Conservation (phyloP, 2,888 invertebrate genomes). For the Silvanus unidentatus region DNA sequence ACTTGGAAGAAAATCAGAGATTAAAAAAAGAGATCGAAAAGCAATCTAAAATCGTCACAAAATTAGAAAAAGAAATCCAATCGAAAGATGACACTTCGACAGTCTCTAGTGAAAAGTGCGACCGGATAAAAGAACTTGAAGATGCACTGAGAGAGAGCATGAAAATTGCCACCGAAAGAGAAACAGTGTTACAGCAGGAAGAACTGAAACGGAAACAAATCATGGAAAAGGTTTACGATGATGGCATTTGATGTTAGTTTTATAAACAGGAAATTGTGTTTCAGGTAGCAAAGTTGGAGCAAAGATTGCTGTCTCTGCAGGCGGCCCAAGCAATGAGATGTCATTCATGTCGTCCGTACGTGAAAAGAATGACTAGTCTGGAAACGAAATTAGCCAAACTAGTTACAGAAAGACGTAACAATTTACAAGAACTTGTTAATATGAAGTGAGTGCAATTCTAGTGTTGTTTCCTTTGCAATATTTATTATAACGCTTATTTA, state of each 20-base stretch:
- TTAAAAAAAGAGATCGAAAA: too few species aligned
- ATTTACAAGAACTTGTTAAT: conserved; percentile 69
- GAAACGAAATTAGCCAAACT: conserved; percentile 58
- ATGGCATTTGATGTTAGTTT: conserved; percentile 20
- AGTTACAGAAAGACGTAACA: conserved; percentile 57
- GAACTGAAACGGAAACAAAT: conserved; percentile 59
- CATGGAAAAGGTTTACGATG: conserved; percentile 55
- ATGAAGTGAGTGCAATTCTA: conserved; percentile 61
- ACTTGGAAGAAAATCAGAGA: too few species aligned
- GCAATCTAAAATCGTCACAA: too few species aligned
- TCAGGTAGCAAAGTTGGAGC: conserved; percentile 66
- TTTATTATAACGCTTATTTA: neutral
- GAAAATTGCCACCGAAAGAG: conserved; percentile 62
- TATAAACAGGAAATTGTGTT: conserved; percentile 22
- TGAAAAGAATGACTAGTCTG: conserved; percentile 57
- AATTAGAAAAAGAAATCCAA: too few species aligned
- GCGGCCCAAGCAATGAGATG: conserved; percentile 64
- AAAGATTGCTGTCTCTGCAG: conserved; percentile 62
- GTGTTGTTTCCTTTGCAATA: neutral
- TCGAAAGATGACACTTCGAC: conserved; percentile 51
- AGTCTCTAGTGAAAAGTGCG: neutral
- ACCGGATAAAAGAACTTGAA: conserved; percentile 68
- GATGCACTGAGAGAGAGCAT: conserved; percentile 79
- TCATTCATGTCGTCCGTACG: conserved; percentile 59
- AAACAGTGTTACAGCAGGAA: conserved; percentile 59